These are phyloP conservation scores for Fragum sueziense DNA, from an alignment of 2,888 invertebrate genomes.

Conservation along the genomic window DNA sequence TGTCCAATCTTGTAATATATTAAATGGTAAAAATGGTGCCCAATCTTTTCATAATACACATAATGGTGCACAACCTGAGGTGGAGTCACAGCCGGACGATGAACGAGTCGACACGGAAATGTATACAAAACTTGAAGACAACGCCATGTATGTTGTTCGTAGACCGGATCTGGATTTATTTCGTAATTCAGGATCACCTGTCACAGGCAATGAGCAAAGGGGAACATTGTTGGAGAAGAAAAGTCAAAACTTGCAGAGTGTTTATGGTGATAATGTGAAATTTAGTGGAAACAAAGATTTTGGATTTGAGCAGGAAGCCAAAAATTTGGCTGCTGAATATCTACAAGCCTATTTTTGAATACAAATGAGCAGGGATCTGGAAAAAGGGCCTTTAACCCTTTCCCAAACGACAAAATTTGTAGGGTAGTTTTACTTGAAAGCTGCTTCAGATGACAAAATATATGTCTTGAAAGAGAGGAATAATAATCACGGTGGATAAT, in stretches of 20 bases:
- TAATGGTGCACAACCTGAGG: too few species aligned
- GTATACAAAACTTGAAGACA: background rate
- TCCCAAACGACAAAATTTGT: too few species aligned
- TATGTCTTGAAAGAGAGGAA: too few species aligned
- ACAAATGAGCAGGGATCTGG: too few species aligned
- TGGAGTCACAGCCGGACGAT: background rate
- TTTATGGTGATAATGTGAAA: background rate
- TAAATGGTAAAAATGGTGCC: background rate
- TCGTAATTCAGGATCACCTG: background rate
- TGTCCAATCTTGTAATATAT: background rate
- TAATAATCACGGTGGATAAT: too few species aligned
- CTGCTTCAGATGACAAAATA: too few species aligned
- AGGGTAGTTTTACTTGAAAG: too few species aligned
- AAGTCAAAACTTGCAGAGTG: background rate
- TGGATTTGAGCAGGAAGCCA: slow-evolving; percentile 36
- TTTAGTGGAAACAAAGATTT: background rate
- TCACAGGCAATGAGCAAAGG: background rate
- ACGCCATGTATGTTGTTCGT: background rate
- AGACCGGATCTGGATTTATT: background rate
- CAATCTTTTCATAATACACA: background rate
- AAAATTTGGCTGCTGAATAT: slow-evolving; percentile 35
- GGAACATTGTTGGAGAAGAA: background rate
- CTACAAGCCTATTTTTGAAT: too few species aligned
- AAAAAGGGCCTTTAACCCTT: too few species aligned
- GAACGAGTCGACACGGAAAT: background rate